phyloP scores from a whole-genome alignment of 2,113 vertebrate genomes.

The Chrysemys picta region DNA sequence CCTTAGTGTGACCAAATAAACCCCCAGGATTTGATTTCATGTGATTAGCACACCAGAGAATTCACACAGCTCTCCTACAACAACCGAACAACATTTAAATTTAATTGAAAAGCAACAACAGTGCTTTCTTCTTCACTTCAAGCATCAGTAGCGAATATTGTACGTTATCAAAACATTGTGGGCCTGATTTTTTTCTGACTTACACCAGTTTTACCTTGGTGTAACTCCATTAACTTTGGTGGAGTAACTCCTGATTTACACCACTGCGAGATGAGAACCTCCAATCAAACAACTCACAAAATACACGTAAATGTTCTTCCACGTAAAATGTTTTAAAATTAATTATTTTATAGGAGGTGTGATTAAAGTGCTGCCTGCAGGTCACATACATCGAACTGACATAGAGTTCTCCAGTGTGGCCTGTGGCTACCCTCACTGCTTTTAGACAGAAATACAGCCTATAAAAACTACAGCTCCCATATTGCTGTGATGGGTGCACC shows the following conservation, averaged over 20 bases:
- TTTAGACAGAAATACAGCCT: neutral
- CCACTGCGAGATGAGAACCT: neutral
- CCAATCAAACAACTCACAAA: neutral
- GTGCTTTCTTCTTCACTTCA: neutral
- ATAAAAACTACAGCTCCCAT: neutral
- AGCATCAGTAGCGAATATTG: neutral
- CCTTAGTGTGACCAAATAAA: neutral
- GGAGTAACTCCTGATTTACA: neutral
- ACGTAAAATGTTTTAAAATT: neutral
- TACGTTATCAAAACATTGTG: neutral
- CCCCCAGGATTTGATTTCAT: neutral
- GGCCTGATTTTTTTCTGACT: neutral
- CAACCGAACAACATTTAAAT: constrained; percentile 26
- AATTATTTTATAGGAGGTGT: neutral
- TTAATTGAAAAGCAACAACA: neutral
- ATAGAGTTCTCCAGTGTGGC: neutral
- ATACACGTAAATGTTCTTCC: neutral
- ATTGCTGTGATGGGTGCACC: neutral
- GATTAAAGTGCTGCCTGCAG: neutral
- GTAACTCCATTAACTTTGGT: neutral
- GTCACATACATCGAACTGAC: neutral
- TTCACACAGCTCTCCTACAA: neutral
- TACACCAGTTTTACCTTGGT: neutral
- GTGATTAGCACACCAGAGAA: neutral
- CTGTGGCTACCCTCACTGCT: neutral